Evolutionary conservation across 2,113 vertebrate species (phyloP).

Genomic region (Hucho hucho): DNA sequence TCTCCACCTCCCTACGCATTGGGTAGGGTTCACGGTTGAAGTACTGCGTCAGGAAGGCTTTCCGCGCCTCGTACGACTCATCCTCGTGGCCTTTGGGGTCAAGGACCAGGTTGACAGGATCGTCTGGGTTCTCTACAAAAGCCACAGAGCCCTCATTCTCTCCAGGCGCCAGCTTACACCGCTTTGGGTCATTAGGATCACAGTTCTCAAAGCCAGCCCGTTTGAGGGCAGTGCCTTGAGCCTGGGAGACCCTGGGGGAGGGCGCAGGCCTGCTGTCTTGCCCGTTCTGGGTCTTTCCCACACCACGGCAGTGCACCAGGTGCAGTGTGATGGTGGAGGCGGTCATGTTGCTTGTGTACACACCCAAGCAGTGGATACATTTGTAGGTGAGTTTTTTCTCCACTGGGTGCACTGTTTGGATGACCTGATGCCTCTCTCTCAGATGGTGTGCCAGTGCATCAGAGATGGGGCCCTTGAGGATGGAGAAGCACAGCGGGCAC

Average conservation of each 20-base stretch:
- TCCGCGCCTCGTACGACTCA: constrained; percentile 91
- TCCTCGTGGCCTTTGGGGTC: constrained; percentile 94
- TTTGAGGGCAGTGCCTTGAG: constrained; percentile 80
- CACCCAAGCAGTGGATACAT: constrained; percentile 96
- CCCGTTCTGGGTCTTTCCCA: constrained; percentile 93
- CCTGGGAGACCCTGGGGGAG: constrained; percentile 78
- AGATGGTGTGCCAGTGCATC: constrained; percentile 95
- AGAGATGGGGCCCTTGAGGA: constrained; percentile 96
- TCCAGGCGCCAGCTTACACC: constrained; percentile 76
- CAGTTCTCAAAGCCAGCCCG: constrained; percentile 77
- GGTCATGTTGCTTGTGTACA: constrained; percentile 98
- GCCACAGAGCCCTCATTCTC: constrained; percentile 62
- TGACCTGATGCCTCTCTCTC: constrained; percentile 93
- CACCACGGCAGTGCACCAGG: constrained; percentile 94
- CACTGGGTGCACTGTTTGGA: constrained; percentile 96
- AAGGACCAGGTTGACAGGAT: constrained; percentile 86
- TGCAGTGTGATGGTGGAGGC: constrained; percentile 97
- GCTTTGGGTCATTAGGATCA: constrained; percentile 83
- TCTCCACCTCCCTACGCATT: constrained; percentile 88
- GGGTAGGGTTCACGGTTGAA: constrained; percentile 92
- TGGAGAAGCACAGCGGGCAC: constrained; percentile 96
- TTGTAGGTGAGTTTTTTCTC: constrained; percentile 99
- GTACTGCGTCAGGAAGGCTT: constrained; percentile 92
- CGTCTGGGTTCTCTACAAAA: constrained; percentile 87
- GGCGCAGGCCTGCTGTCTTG: constrained; percentile 84